Evolutionary conservation across 2,797 vertebrate genomes (phyloP).

Genomic region (Poecilia gillii): DNA sequence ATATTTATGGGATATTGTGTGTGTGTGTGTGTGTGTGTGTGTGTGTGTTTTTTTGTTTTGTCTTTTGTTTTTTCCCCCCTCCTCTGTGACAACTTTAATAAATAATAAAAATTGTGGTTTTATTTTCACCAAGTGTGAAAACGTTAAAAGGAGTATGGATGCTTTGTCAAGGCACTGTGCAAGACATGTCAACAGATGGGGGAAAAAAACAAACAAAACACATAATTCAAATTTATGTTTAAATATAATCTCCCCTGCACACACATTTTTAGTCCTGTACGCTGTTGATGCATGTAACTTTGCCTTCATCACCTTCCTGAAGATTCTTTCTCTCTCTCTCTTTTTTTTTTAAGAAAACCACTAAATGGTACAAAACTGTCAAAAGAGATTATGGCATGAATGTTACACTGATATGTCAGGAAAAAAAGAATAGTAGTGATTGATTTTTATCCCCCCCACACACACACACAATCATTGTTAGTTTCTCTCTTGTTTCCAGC

Average conservation of each 20-base stretch:
- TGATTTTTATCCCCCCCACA: slow-evolving; percentile 3
- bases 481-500: slow-evolving; percentile 13
- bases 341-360: neutral
- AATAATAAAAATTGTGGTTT: neutral
- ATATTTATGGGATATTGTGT: neutral
- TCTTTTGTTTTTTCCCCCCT: too few species aligned
- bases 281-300: neutral
- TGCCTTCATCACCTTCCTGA: neutral
- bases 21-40: too few species aligned
- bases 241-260: neutral
- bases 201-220: neutral
- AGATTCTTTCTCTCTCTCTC: neutral
- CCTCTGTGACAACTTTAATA: too few species aligned
- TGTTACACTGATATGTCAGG: slow-evolving; percentile 44
- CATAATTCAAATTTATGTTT: neutral
- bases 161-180: neutral
- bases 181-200: neutral
- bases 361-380: neutral
- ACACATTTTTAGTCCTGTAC: neutral
- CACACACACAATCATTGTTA: neutral
- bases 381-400: slow-evolving; percentile 40
- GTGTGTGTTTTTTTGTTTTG: too few species aligned
- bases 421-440: slow-evolving; percentile 17
- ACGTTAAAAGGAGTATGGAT: neutral
- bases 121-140: neutral